These are phyloP conservation scores for Biston betularia DNA, from an alignment of 2,888 invertebrate species.

Conservation along the genomic window DNA sequence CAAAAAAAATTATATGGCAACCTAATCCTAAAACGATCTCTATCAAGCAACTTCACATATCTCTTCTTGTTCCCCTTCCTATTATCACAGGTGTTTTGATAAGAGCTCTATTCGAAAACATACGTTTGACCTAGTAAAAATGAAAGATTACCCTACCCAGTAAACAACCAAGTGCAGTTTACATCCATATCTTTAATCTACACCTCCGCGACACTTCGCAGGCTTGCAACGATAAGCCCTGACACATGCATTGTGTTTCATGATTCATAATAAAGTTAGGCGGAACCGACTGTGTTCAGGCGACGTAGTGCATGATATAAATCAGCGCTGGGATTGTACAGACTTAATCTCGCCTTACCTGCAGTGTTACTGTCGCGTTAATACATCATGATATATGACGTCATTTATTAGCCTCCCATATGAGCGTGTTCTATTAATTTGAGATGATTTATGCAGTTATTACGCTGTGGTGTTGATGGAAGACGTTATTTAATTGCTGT, in stretches of 20 bases:
- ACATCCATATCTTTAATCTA: conserved; percentile 44
- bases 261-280: conserved; percentile 55
- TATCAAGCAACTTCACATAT: too few relatives aligned
- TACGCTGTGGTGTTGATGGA: conserved; percentile 38
- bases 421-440: conserved; percentile 52
- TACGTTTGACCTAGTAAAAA: conserved; percentile 5
- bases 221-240: conserved; percentile 44
- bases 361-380: conserved; percentile 63
- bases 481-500: conserved; percentile 23
- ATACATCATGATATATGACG: conserved; percentile 75
- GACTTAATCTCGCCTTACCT: conserved; percentile 70
- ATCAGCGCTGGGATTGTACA: conserved; percentile 62
- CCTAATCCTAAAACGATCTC: too few relatives aligned
- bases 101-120: not conserved
- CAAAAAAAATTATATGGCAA: too few relatives aligned
- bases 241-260: conserved; percentile 52
- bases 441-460: conserved; percentile 49
- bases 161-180: conserved; percentile 33
- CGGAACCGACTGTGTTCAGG: conserved; percentile 34
- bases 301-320: conserved; percentile 62
- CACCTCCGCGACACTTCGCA: conserved; percentile 42
- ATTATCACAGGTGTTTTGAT: not conserved
- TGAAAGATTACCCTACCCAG: conserved; percentile 23
- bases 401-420: conserved; percentile 66
- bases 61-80: too few relatives aligned